Evolutionary conservation across 2,113 vertebrate genomes (phyloP).

Genomic region (Chionis minor): DNA sequence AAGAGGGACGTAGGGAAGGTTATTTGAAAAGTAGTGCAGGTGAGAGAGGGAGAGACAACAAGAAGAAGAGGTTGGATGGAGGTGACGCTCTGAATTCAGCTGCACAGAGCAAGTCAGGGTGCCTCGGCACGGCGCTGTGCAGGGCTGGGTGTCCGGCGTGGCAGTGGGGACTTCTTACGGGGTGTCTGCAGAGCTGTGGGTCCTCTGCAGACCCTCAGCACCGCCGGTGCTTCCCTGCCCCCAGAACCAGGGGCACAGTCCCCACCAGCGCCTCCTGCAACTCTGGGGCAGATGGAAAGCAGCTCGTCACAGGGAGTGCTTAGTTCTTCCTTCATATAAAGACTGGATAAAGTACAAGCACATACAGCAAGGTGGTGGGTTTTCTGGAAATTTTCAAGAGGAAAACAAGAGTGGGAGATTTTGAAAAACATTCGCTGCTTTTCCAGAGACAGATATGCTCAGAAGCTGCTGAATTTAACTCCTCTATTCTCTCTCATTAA

Average conservation of each 20-base stretch:
- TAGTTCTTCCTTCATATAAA: neutral
- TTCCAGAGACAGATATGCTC: neutral
- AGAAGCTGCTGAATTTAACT: neutral
- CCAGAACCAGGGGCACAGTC: neutral
- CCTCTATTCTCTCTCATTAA: neutral
- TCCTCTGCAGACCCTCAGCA: neutral
- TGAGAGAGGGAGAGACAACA: neutral
- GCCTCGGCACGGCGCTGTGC: fast-evolving
- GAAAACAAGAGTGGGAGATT: neutral
- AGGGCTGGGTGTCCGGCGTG: fast-evolving
- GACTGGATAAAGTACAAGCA: neutral
- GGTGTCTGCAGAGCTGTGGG: neutral
- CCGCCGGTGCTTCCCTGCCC: fast-evolving
- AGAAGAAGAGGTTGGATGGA: neutral
- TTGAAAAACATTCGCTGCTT: neutral
- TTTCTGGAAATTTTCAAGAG: neutral
- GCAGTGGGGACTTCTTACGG: neutral
- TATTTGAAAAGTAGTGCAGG: neutral
- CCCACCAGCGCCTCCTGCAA: fast-evolving
- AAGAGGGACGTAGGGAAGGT: neutral
- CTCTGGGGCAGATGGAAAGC: neutral
- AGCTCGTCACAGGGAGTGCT: neutral
- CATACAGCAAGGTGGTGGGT: neutral
- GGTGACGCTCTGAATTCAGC: neutral
- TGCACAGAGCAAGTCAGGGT: neutral